These are phyloP conservation scores for Labeo rohita DNA, from an alignment of 2,113 vertebrate species.

Conservation along the genomic window DNA sequence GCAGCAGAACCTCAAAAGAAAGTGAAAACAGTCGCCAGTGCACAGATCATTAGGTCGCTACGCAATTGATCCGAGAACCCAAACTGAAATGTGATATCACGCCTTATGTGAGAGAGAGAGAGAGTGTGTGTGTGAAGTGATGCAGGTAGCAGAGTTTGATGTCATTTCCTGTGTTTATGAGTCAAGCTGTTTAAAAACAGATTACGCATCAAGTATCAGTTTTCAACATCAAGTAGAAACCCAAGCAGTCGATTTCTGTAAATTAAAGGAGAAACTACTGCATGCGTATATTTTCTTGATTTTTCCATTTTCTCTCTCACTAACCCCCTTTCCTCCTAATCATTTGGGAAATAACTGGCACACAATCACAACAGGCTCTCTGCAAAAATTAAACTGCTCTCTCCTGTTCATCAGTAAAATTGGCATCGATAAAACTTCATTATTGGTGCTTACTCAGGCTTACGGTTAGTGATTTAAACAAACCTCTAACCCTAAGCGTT, in stretches of 20 bases:
- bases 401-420: neutral
- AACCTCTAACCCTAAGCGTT: neutral
- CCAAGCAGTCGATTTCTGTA: neutral
- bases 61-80: neutral
- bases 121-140: neutral
- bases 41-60: neutral
- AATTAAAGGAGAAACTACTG: constrained; percentile 1
- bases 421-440: neutral
- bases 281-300: neutral
- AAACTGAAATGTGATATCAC: neutral
- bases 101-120: neutral
- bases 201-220: neutral
- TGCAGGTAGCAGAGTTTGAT: neutral
- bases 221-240: neutral
- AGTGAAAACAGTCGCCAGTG: neutral
- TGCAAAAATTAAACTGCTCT: neutral
- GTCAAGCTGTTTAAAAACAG: neutral
- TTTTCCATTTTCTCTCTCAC: neutral
- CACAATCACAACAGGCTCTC: neutral
- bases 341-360: neutral
- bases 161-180: neutral
- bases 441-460: neutral
- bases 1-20: constrained; percentile 7
- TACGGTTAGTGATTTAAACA: neutral
- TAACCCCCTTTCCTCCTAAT: neutral